Base-by-base conservation (phyloP, 2,888 invertebrate species). In the Holacanthella duospinosa region DNA sequence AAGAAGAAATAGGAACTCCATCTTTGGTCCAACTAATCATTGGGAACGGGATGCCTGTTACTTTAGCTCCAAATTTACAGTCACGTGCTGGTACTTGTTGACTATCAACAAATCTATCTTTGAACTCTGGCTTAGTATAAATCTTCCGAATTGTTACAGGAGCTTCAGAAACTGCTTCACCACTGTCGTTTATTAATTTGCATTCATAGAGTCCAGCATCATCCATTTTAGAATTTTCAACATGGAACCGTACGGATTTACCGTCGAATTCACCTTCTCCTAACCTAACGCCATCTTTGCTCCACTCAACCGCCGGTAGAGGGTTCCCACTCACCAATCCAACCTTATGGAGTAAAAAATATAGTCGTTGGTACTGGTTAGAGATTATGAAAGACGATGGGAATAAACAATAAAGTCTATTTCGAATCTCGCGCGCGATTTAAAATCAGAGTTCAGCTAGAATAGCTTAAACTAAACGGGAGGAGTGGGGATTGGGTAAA, bases 11-110 rank as follows among this genome's bases (percentile, higher is more conserved):
- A 0, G 85, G 85, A 63, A 83, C 81, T 6, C 88, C 90, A 77
- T 93, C 85, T 78, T 87, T 88, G 78, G 84, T 88, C 95, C 95
- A 96, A 0, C 83, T 80, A 25, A 95, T 82, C 12, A 90, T 89
- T 0, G 95, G 94, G 55, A 83, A 80, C 0, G 93, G 93, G 2
- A 90, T 82, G 9, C 92, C 92, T 59, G 82, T 83, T 0, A 92
- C 85, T 1, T 88, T 84, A 0, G 88, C 90, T 0, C 86, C 83
- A 77, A 93, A 88, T 74, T 90, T 91, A 1, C 87, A 89, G 77
- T 90, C 89, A 75, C 85, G 84, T 36, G 83, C 84, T 21, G 87
- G 86, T 21, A 88, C 77, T 78, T 85, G 85, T 75, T 85, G 85
- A n/a, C 84, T 76, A 75, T 86, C 85, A 1, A 80, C 80, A 75